Evolutionary conservation across 1,140 invertebrate genomes (phyloP), one percentile per base, ranked within the genome.

Genomic region (Drosophila guanche): DNA sequence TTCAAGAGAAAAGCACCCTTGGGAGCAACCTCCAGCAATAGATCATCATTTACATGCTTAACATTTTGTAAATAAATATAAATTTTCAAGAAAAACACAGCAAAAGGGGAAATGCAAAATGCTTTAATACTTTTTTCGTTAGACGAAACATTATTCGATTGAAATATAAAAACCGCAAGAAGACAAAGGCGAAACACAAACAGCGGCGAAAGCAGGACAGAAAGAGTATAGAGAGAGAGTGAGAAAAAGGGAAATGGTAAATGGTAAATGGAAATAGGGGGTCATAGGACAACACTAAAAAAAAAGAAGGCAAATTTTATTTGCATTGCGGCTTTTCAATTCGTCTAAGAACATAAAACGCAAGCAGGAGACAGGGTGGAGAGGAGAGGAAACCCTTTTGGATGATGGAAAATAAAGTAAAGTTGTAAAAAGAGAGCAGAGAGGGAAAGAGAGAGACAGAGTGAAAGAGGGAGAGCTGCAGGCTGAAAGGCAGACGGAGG

Each of bases 261-360:
- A 54, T 41, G 48, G 41, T 40, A 40, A 46, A 54, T 41, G 48
- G 41, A 65, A 48, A 52, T 37, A 42, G 37, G 42, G 41, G 80
- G 72, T 79, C 81, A 85, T 63, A 76, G 76, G 80, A 80, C 76
- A 74, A 66, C 77, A 76, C 80, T 81, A 81, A 85, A 79, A 74
- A 80, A 85, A 79, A 63, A 80, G 67, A 54, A 80, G 72, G 63
- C 72, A 85, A 81, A 85, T 85, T 85, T 85, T 86, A 86, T 86
- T 86, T 86, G 83, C 77, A 86, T 86, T 37, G 81, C 77, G 74
- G 81, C 81, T 86, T 85, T 85, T 86, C 81, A 85, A 81, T 85
- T 86, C 81, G 72, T 80, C 69, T 61, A 81, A 81, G 77, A 74
- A 81, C 73, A 86, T 86, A 86, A 86, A 86, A 86, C 69, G 61